Evolutionary conservation across 2,888 invertebrate species (phyloP).

Genomic region (Biston stratarius): DNA sequence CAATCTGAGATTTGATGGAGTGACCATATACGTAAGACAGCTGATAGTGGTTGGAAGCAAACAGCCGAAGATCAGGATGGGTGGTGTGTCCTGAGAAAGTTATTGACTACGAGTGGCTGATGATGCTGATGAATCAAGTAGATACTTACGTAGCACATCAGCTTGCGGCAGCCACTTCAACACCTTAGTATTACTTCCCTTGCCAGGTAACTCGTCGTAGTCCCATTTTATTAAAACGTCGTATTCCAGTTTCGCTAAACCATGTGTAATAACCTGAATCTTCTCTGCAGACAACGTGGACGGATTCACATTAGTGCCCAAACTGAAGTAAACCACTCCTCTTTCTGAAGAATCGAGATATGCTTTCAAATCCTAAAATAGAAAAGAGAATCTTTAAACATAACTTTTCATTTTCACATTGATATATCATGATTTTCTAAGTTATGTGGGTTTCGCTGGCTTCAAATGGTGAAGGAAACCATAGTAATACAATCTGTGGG

Average conservation of each 20-base stretch:
- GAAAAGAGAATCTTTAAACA: not conserved
- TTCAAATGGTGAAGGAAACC: no score
- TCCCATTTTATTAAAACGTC: conserved; percentile 76
- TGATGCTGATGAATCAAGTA: no score
- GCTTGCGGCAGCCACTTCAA: conserved; percentile 74
- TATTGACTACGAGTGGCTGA: no score
- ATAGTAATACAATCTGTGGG: no score
- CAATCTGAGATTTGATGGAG: no score
- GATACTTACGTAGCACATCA: conserved; percentile 64
- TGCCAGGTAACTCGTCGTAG: conserved; percentile 55
- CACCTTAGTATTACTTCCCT: conserved; percentile 65
- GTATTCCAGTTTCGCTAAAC: conserved; percentile 68
- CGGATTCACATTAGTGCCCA: conserved; percentile 70
- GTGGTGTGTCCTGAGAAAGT: no score
- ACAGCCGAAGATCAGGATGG: no score
- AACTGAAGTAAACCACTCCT: conserved; percentile 76
- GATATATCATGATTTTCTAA: not conserved
- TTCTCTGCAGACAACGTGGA: conserved; percentile 60
- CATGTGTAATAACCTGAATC: conserved; percentile 57
- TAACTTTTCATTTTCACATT: not conserved
- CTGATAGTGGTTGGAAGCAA: no score
- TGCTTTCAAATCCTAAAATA: conserved; percentile 64
- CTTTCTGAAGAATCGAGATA: conserved; percentile 67
- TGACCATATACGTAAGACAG: no score
- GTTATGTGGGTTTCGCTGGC: not conserved